A percentile compares a stretch with the other conserved stretches of the same genome.
Conservation (phyloP, 2,113 vertebrate species). For the Neomonachus schauinslandi region DNA sequence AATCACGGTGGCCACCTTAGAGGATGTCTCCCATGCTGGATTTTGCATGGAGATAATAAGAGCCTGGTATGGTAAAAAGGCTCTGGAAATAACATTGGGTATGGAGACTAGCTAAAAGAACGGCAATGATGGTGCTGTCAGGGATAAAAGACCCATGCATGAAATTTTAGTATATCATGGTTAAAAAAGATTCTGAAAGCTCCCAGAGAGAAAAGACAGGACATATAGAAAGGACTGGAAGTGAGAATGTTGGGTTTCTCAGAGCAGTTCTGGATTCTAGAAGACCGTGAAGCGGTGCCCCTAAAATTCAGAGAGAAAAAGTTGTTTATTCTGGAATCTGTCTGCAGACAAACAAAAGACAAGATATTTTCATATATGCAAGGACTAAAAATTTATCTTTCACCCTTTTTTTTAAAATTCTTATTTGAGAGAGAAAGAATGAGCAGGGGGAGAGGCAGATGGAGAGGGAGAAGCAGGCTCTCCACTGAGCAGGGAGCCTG, state of each 20-base stretch:
- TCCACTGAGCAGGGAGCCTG: background rate
- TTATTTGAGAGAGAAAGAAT: background rate
- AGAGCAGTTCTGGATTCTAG: background rate
- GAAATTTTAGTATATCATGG: background rate
- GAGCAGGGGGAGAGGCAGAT: background rate
- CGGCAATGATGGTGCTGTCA: background rate
- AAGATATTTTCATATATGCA: background rate
- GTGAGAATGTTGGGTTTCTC: slow-evolving; percentile 40
- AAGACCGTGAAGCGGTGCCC: slow-evolving; percentile 5
- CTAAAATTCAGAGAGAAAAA: background rate
- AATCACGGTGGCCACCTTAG: background rate
- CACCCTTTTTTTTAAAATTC: background rate
- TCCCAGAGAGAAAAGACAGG: slow-evolving; percentile 3
- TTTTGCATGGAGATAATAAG: background rate
- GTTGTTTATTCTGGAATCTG: background rate
- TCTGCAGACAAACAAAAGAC: background rate
- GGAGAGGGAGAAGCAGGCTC: background rate
- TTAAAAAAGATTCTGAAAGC: slow-evolving; percentile 15
- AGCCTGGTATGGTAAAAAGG: background rate
- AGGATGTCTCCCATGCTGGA: background rate
- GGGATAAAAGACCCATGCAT: background rate
- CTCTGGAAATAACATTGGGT: background rate
- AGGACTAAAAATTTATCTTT: background rate
- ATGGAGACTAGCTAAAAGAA: background rate
- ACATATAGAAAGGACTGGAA: background rate